Conservation (phyloP, 2,797 vertebrate species). For the Acanthornis magna region DNA sequence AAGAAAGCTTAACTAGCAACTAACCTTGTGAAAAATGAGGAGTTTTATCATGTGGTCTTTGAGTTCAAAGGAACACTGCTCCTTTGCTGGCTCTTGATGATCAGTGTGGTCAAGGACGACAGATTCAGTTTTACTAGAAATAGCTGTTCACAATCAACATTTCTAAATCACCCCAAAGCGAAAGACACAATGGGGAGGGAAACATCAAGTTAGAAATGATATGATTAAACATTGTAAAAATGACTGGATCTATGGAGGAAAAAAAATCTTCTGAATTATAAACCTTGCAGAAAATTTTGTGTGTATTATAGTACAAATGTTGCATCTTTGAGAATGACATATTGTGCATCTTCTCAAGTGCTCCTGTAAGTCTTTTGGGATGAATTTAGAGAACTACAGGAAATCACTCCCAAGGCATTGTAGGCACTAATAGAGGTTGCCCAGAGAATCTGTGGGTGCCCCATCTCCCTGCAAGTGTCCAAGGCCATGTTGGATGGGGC, state of each 20-base stretch:
- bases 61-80: background rate
- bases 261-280: background rate
- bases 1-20: background rate
- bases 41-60: background rate
- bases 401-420: background rate
- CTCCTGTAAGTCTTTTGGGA: background rate
- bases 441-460: background rate
- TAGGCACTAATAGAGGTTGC: background rate
- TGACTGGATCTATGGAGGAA: accelerated
- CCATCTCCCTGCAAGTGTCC: background rate
- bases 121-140: background rate
- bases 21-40: background rate
- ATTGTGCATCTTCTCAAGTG: background rate
- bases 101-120: background rate
- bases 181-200: background rate
- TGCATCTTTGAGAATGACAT: accelerated
- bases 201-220: background rate
- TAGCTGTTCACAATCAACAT: background rate
- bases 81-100: background rate
- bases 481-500: background rate
- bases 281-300: background rate
- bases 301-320: background rate
- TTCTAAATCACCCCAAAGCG: background rate
- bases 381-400: background rate
- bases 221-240: background rate